Evolutionary conservation across 2,888 invertebrate genomes (phyloP).

Genomic region (Sesia bembeciformis): DNA sequence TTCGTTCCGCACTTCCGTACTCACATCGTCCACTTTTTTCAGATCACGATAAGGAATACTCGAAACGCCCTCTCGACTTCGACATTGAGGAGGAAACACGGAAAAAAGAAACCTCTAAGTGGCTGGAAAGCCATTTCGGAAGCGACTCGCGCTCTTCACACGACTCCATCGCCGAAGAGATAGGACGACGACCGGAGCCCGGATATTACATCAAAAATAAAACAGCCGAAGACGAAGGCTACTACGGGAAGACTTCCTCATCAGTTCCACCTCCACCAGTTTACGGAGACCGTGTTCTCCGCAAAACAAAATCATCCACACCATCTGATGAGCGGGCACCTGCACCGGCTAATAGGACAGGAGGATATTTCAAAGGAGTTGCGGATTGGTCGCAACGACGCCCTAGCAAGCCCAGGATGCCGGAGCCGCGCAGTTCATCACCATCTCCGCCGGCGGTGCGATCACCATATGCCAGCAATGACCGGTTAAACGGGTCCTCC

Average conservation of each 20-base stretch:
- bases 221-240: constrained; percentile 58
- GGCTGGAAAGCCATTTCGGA: constrained; percentile 93
- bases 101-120: constrained; percentile 91
- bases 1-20: constrained; percentile 12
- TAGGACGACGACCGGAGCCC: constrained; percentile 76
- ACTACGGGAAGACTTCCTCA: constrained; percentile 57
- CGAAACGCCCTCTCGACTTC: constrained; percentile 87
- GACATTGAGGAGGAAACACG: constrained; percentile 92
- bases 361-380: constrained; percentile 81
- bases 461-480: constrained; percentile 56
- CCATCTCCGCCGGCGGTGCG: constrained; percentile 58
- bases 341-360: constrained; percentile 54
- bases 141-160: constrained; percentile 87
- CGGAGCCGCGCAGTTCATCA: constrained; percentile 62
- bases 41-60: constrained; percentile 82
- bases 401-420: constrained; percentile 67
- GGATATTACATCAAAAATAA: constrained; percentile 85
- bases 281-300: constrained; percentile 60
- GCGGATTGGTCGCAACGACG: constrained; percentile 86
- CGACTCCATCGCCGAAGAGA: constrained; percentile 79
- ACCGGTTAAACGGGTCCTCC: constrained; percentile 52
- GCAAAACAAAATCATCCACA: constrained; percentile 70
- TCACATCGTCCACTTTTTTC: constrained; percentile 55
- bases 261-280: constrained; percentile 58
- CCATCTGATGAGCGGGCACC: constrained; percentile 66